phyloP scores from a whole-genome alignment of 2,797 vertebrate genomes.

The Myotis daubentonii region DNA sequence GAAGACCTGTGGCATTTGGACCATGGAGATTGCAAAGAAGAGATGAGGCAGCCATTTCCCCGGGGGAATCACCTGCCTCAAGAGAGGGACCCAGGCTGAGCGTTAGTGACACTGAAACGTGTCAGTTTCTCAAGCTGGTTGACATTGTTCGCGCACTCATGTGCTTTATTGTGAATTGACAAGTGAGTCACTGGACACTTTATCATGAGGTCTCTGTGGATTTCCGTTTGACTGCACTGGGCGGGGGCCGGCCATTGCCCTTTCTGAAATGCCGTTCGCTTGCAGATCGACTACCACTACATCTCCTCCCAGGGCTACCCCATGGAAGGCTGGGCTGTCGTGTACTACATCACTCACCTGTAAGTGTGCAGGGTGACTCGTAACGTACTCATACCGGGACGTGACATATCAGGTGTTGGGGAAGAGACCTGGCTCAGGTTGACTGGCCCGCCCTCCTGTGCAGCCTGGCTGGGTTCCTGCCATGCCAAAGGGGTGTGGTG shows the following conservation, averaged over 20 bases:
- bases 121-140: neutral
- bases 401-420: rapidly evolving
- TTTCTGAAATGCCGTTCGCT: constrained; percentile 45
- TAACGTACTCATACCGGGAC: rapidly evolving
- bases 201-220: rapidly evolving
- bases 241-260: rapidly evolving
- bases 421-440: neutral
- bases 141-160: rapidly evolving
- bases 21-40: neutral
- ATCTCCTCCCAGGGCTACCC: constrained; percentile 92
- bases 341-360: constrained; percentile 94
- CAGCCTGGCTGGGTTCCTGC: neutral
- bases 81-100: neutral
- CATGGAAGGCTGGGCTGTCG: constrained; percentile 93
- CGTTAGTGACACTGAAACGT: neutral
- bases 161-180: rapidly evolving
- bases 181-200: no score
- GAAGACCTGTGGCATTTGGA: neutral
- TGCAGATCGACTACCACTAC: constrained; percentile 93
- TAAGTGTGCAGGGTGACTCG: constrained; percentile 80
- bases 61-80: neutral
- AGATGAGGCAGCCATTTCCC: neutral
- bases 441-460: rapidly evolving
- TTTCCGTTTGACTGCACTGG: rapidly evolving
- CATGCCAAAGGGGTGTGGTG: rapidly evolving